Conservation (phyloP, 2,113 vertebrate genomes). For the Periophthalmodon schlosseri region DNA sequence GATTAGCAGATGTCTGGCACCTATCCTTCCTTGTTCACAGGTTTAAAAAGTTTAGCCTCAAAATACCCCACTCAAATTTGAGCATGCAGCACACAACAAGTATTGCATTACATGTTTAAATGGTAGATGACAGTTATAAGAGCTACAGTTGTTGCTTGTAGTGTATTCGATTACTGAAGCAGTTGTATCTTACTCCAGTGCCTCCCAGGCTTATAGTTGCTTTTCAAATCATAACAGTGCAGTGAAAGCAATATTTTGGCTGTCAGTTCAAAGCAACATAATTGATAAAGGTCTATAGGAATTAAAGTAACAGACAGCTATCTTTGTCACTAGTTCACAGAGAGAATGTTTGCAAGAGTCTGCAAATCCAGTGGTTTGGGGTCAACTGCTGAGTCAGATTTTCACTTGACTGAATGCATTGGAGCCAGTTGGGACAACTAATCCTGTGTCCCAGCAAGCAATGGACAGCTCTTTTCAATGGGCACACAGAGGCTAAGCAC, state of each 20-base stretch:
- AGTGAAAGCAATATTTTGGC: neutral
- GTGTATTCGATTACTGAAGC: neutral
- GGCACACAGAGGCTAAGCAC: conserved; percentile 35
- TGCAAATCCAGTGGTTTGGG: conserved; percentile 37
- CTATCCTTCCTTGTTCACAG: neutral
- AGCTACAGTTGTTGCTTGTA: conserved; percentile 5
- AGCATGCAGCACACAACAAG: neutral
- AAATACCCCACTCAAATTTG: neutral
- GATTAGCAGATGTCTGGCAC: neutral
- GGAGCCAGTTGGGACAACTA: conserved; percentile 57
- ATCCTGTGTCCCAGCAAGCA: conserved; percentile 50
- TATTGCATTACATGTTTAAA: neutral
- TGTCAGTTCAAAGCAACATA: neutral
- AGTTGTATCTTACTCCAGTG: neutral
- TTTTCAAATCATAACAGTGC: neutral
- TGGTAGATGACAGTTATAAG: conserved; percentile 1
- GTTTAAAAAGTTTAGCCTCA: neutral
- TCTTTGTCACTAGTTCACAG: conserved; percentile 23
- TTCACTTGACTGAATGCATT: conserved; percentile 40
- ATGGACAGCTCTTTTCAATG: conserved; percentile 37
- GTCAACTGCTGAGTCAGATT: conserved; percentile 64
- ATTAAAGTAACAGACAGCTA: conserved; percentile 2
- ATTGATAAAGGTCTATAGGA: neutral
- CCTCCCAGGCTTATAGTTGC: neutral
- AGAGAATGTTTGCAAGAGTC: conserved; percentile 4